These are phyloP conservation scores for Todiramphus saurophagus DNA, from an alignment of 2,113 vertebrate species.

Conservation along the genomic window DNA sequence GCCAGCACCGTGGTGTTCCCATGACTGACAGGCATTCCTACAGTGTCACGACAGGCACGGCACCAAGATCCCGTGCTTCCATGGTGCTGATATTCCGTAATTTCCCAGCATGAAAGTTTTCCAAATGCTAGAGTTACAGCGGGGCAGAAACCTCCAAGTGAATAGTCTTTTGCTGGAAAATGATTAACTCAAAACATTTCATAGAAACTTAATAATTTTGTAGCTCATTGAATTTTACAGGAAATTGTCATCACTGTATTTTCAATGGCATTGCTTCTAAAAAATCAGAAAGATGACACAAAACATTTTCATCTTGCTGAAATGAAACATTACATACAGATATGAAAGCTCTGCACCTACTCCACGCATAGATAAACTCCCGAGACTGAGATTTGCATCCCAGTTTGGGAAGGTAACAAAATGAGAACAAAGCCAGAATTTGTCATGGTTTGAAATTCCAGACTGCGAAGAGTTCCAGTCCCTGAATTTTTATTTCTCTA, in stretches of 20 bases:
- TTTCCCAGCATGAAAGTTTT: not conserved
- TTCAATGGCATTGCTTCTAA: not conserved
- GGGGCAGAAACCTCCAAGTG: not conserved
- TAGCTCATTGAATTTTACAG: not conserved
- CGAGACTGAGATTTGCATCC: not conserved
- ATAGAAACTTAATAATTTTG: not conserved
- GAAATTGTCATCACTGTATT: not conserved
- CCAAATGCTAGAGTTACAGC: not conserved
- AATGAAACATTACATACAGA: not conserved
- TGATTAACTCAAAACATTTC: not conserved
- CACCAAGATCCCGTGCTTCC: rapidly evolving
- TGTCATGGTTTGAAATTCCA: not conserved
- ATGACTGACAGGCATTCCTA: not conserved
- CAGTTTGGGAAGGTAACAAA: not conserved
- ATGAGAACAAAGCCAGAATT: not conserved
- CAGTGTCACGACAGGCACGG: not conserved
- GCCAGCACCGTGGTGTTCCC: not conserved
- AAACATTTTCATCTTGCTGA: not conserved
- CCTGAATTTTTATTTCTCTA: not conserved
- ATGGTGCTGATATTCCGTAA: not conserved
- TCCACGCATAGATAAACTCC: not conserved
- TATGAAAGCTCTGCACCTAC: not conserved
- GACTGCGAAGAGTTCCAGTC: not conserved
- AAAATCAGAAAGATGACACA: rapidly evolving
- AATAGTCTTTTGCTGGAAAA: not conserved